These are phyloP conservation scores for Clarias fuscus DNA, from an alignment of 2,797 vertebrate species.

Conservation along the genomic window DNA sequence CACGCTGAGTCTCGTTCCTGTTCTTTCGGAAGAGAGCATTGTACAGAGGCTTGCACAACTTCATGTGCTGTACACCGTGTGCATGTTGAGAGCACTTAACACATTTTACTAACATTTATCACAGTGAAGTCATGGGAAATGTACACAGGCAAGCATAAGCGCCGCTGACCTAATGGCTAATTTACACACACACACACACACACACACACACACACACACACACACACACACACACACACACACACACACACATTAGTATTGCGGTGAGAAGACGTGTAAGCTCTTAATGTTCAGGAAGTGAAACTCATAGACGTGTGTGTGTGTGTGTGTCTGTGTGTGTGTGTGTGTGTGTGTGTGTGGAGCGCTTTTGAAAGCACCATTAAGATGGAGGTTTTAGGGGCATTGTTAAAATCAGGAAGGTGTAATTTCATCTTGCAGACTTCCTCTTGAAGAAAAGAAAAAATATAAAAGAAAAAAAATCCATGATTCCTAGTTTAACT, in stretches of 20 bases:
- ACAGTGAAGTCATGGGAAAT: constrained; percentile 73
- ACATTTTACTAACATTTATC: constrained; percentile 72
- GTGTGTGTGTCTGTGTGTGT: neutral
- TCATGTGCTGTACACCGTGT: constrained; percentile 51
- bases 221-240: constrained; percentile 38
- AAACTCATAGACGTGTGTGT: constrained; percentile 60
- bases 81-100: constrained; percentile 67
- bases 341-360: constrained; percentile 31
- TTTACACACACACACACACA: constrained; percentile 38
- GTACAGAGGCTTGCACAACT: constrained; percentile 44
- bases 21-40: constrained; percentile 9
- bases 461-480: constrained; percentile 42
- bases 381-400: constrained; percentile 64
- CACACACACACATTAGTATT: constrained; percentile 28
- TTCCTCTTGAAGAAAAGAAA: constrained; percentile 57
- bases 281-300: constrained; percentile 65
- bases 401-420: constrained; percentile 71
- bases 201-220: constrained; percentile 40
- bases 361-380: constrained; percentile 49
- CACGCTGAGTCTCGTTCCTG: neutral
- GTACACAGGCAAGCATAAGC: constrained; percentile 70
- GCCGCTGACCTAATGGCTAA: constrained; percentile 72
- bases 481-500: neutral
- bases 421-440: constrained; percentile 55
- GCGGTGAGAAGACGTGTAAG: constrained; percentile 55